Percentiles rank a stretch among this genome's conserved stretches.
These are phyloP conservation scores for Platycercus adscitus DNA, from an alignment of 2,113 vertebrate species.

Conservation along the genomic window DNA sequence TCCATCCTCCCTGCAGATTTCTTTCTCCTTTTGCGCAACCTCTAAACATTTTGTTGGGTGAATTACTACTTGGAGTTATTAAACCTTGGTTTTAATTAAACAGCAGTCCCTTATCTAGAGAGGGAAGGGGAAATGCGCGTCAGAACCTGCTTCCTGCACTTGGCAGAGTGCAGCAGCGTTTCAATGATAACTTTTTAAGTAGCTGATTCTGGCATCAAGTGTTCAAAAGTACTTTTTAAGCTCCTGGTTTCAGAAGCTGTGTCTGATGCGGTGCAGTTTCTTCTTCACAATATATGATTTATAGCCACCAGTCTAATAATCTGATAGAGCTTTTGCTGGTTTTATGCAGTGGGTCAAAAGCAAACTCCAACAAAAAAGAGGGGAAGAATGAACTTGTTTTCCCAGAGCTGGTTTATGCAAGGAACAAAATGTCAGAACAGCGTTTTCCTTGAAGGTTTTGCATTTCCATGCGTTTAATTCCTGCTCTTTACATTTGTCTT, in stretches of 20 bases:
- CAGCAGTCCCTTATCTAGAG: neutral
- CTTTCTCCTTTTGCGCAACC: neutral
- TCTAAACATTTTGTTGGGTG: neutral
- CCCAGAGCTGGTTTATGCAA: neutral
- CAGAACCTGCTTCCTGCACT: conserved; percentile 30
- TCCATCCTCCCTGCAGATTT: neutral
- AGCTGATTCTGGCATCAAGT: neutral
- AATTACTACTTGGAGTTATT: neutral
- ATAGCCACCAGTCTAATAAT: neutral
- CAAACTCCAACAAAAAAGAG: neutral
- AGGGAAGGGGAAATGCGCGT: conserved; percentile 47
- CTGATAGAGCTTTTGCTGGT: neutral
- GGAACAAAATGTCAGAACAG: neutral
- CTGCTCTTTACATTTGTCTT: neutral
- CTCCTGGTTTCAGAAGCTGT: neutral
- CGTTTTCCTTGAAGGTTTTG: neutral
- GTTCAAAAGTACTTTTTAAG: neutral
- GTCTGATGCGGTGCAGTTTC: neutral
- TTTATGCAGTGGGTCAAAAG: neutral
- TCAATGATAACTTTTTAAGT: neutral
- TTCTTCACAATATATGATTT: neutral
- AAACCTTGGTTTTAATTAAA: neutral
- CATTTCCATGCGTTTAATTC: neutral
- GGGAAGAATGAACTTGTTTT: neutral
- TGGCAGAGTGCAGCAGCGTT: neutral